These are phyloP conservation scores for Limnodromus scolopaceus DNA, from an alignment of 2,797 vertebrate species.

Conservation along the genomic window DNA sequence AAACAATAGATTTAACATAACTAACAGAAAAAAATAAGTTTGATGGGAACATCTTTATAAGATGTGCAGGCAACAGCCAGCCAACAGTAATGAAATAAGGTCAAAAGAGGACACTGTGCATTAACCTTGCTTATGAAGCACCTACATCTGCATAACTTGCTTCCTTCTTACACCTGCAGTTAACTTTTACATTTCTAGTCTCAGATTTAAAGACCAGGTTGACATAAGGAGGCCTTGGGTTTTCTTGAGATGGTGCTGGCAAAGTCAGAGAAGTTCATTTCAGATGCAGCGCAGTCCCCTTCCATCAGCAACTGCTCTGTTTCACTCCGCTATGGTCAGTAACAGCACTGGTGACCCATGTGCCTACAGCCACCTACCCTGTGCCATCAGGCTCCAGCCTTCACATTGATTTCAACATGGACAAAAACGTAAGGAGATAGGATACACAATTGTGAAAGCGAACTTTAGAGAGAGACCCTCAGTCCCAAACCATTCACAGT, in stretches of 20 bases:
- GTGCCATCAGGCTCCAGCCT: neutral
- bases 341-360: neutral
- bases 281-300: neutral
- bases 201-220: neutral
- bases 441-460: neutral
- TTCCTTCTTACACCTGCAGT: conserved; percentile 25
- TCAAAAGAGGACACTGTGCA: conserved; percentile 42
- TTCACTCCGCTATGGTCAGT: rapidly evolving
- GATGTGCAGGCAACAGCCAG: neutral
- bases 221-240: neutral
- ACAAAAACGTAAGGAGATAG: neutral
- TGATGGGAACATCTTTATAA: neutral
- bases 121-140: conserved; percentile 36
- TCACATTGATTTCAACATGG: neutral
- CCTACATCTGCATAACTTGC: neutral
- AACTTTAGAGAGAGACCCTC: neutral
- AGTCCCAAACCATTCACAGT: neutral
- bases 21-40: neutral
- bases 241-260: neutral
- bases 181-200: neutral
- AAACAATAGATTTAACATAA: neutral
- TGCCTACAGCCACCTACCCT: neutral
- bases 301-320: neutral
- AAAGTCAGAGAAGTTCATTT: neutral
- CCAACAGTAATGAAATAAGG: conserved; percentile 50